Conservation (phyloP, 2,113 vertebrate genomes). For the Pycnonotus jocosus region DNA sequence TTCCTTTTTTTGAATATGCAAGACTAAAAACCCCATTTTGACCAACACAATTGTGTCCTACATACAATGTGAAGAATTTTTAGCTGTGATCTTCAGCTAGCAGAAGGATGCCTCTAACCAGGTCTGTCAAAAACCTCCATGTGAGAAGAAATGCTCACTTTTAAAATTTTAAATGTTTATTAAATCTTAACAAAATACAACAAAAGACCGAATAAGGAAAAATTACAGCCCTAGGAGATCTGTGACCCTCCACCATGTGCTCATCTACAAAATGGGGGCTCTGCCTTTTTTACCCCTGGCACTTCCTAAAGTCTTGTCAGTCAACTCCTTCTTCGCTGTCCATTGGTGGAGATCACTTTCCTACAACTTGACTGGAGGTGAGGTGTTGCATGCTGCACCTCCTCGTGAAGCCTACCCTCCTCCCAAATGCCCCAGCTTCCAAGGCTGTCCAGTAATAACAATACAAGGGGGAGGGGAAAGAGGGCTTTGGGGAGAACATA, state of each 20-base stretch:
- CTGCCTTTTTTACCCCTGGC: background rate
- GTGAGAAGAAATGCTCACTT: background rate
- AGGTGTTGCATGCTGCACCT: background rate
- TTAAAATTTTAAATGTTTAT: background rate
- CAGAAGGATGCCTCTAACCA: background rate
- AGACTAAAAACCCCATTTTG: background rate
- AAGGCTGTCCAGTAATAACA: background rate
- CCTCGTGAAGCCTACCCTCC: background rate
- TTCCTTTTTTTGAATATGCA: background rate
- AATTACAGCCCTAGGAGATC: background rate
- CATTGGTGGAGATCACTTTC: background rate
- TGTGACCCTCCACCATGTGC: background rate
- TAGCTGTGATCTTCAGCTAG: background rate
- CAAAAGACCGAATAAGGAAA: background rate
- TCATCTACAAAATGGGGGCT: background rate
- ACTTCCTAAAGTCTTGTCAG: background rate
- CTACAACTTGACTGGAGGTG: background rate
- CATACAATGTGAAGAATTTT: background rate
- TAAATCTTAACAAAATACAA: background rate
- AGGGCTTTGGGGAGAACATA: background rate
- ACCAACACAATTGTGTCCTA: background rate
- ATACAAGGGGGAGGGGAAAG: background rate
- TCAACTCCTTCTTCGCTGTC: background rate
- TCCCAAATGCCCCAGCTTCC: background rate
- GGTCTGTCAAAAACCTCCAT: background rate